phyloP scores from a whole-genome alignment of 2,888 invertebrate genomes.

The Ochropleura plecta region DNA sequence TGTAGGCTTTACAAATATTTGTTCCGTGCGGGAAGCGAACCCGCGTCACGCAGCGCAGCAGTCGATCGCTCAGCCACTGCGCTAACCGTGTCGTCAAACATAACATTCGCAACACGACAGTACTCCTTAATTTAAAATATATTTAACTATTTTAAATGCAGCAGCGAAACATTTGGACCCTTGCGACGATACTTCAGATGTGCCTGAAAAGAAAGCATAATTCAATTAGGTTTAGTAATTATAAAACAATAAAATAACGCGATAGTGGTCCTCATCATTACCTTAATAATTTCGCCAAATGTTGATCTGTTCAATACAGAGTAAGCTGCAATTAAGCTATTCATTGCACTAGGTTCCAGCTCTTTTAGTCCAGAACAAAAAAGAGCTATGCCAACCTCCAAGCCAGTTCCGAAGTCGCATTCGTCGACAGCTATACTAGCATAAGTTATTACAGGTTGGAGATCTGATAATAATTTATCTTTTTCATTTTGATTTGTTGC shows the following conservation, averaged over 20 bases:
- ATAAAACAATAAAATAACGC: neutral
- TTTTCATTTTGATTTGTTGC: conserved; percentile 91
- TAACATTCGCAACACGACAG: neutral
- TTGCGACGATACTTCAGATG: conserved; percentile 94
- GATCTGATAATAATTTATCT: conserved; percentile 91
- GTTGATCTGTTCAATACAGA: conserved; percentile 93
- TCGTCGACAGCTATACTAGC: conserved; percentile 98
- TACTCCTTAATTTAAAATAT: neutral
- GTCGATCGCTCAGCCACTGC: too few species aligned
- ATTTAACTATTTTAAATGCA: conserved; percentile 60
- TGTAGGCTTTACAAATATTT: too few species aligned
- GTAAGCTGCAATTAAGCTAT: conserved; percentile 94
- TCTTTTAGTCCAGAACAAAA: conserved; percentile 94
- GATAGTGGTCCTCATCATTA: conserved; percentile 67
- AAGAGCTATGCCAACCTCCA: conserved; percentile 96
- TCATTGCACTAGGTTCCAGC: conserved; percentile 92
- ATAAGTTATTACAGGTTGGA: conserved; percentile 95
- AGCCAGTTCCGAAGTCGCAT: conserved; percentile 97
- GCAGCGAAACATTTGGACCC: conserved; percentile 83
- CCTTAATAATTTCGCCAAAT: conserved; percentile 93
- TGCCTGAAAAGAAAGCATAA: conserved; percentile 83
- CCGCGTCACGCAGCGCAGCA: too few species aligned
- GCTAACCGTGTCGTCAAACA: too few species aligned
- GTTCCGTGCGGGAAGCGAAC: too few species aligned
- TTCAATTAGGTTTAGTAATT: neutral